These are phyloP conservation scores for cattle (Bos taurus) DNA, from an alignment of 2,113 vertebrate species.

Conservation along the genomic window ARS-UCD2.0 NC_037352.1:1667501-1668000, in stretches of 20 bases:
- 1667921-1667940: neutral
- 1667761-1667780: neutral
- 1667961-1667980: neutral
- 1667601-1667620: neutral
- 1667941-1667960: neutral
- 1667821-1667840: too few species aligned
- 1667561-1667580: neutral
- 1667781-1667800: neutral
- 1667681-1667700: neutral
- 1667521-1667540: neutral
- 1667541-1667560: neutral
- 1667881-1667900: neutral
- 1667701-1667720: neutral
- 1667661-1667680: neutral
- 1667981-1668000: neutral
- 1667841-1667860: neutral
- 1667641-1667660: neutral
- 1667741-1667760: neutral
- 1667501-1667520: neutral
- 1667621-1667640: neutral
- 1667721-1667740: neutral
- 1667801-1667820: neutral
- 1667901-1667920: neutral
- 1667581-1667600: neutral
- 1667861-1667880: neutral